A percentile compares a stretch with the other conserved stretches of the same genome.
phyloP scores from a whole-genome alignment of 2,888 invertebrate species.

The Cerastis leucographa region DNA sequence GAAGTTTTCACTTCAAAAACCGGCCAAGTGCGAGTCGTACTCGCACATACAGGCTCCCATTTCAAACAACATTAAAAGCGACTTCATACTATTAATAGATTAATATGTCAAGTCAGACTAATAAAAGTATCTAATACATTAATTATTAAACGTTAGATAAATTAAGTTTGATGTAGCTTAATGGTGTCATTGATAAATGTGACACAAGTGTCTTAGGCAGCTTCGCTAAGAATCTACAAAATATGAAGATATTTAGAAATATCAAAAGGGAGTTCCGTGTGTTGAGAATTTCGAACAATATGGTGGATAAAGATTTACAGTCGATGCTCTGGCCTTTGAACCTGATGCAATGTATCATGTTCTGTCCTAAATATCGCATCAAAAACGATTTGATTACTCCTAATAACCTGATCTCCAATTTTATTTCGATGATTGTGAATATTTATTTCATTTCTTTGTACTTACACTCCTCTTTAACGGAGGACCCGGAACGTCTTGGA shows the following conservation, averaged over 20 bases:
- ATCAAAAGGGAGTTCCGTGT: background rate
- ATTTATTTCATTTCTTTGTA: background rate
- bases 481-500: no score
- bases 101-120: background rate
- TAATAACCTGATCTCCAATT: slow-evolving; percentile 11
- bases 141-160: no score
- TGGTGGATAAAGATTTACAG: slow-evolving; percentile 32
- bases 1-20: no score
- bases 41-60: no score
- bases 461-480: background rate
- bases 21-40: no score
- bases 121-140: no score
- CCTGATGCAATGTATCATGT: slow-evolving; percentile 13
- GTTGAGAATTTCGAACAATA: background rate
- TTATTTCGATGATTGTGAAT: background rate
- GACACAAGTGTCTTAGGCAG: background rate
- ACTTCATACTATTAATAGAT: background rate
- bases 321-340: slow-evolving; percentile 22
- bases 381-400: slow-evolving; percentile 2
- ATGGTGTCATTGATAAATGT: background rate
- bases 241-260: background rate
- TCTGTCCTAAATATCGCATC: slow-evolving; percentile 24
- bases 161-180: background rate
- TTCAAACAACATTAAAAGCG: no score
- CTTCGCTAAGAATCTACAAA: background rate